phyloP scores from a whole-genome alignment of 1,140 invertebrate species.

The Aporrectodea caliginosa region DNA sequence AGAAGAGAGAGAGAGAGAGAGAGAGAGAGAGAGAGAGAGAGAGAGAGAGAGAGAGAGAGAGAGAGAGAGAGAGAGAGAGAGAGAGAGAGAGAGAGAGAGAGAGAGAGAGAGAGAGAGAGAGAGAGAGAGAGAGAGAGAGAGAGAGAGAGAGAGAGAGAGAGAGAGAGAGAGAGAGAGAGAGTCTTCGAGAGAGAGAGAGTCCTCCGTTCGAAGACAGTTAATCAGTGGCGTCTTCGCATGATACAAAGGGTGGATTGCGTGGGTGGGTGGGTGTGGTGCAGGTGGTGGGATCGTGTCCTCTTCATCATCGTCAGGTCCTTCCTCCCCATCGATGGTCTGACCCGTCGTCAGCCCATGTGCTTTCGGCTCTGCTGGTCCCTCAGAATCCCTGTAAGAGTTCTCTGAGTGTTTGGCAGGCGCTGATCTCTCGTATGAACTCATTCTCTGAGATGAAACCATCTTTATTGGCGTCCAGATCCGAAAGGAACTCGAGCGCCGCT shows the following conservation, averaged over 20 bases:
- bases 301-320: background rate
- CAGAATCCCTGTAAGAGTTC: conserved; percentile 12
- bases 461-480: conserved; percentile 10
- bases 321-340: background rate
- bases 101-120: background rate
- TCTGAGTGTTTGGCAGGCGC: background rate
- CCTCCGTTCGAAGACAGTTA: no score
- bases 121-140: background rate
- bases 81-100: background rate
- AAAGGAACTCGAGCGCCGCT: background rate
- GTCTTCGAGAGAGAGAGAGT: background rate
- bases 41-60: background rate
- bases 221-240: no score
- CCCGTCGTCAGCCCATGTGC: background rate
- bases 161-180: background rate
- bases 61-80: background rate
- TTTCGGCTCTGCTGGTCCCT: background rate
- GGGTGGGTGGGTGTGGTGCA: background rate
- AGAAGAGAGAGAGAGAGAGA: background rate
- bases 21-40: background rate
- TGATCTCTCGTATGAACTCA: conserved; percentile 10
- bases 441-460: conserved; percentile 16
- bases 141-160: background rate
- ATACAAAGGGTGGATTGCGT: background rate
- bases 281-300: background rate